Evolutionary conservation across 1,140 invertebrate species (phyloP).

Genomic region (Lucilia sericata): DNA sequence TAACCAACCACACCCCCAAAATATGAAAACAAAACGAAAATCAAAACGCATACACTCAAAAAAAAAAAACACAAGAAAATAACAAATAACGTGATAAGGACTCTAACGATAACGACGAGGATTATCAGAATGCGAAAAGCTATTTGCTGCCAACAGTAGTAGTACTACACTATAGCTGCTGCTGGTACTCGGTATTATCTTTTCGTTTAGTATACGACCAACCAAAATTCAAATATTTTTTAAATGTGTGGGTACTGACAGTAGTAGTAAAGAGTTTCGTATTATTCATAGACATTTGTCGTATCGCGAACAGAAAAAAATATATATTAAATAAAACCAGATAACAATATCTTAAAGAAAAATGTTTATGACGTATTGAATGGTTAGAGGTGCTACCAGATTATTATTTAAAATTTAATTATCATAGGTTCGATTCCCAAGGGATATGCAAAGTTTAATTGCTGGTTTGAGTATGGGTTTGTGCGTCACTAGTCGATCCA

Average conservation of each 20-base stretch:
- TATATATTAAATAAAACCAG: background rate
- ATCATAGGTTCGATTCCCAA: too few relatives aligned
- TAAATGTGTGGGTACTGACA: background rate
- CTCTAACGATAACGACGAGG: constrained; percentile 23
- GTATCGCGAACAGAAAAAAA: background rate
- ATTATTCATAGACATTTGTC: background rate
- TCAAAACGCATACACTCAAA: background rate
- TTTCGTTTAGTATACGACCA: background rate
- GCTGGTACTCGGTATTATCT: background rate
- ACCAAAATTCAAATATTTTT: background rate
- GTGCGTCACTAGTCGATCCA: too few relatives aligned
- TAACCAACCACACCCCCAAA: constrained; percentile 16
- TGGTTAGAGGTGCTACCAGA: background rate
- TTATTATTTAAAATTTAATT: background rate
- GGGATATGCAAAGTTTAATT: too few relatives aligned
- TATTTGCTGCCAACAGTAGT: background rate
- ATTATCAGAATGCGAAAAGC: constrained; percentile 12
- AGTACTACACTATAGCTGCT: background rate
- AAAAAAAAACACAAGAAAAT: background rate
- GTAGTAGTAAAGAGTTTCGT: background rate
- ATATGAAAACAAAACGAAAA: background rate
- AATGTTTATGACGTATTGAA: background rate
- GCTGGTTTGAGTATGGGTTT: too few relatives aligned
- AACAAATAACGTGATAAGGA: background rate
- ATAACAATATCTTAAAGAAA: constrained; percentile 10